A percentile compares a stretch with the other conserved stretches of the same genome.
Conservation (phyloP, 1,140 invertebrate species). For the Ctenoplectra terminalis region DNA sequence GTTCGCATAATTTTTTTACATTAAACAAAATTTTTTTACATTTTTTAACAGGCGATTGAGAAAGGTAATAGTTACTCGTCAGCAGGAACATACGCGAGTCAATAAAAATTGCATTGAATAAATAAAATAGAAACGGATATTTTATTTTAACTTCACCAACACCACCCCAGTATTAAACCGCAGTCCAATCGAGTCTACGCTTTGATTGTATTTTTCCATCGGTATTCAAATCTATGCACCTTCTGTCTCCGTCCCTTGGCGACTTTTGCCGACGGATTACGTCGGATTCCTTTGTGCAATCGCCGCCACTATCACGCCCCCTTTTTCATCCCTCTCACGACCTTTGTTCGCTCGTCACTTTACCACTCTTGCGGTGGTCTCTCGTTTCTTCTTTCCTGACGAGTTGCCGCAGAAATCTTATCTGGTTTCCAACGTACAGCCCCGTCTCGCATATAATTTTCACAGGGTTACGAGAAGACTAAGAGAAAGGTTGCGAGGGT, state of each 20-base stretch:
- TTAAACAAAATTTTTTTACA: too few relatives aligned
- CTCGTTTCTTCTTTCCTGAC: slow-evolving; percentile 33
- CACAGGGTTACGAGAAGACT: neutral
- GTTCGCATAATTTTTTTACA: too few relatives aligned
- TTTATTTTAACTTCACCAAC: too few relatives aligned
- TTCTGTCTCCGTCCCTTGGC: neutral
- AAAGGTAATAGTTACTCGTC: too few relatives aligned
- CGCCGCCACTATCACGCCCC: slow-evolving; percentile 39
- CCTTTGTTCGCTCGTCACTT: slow-evolving; percentile 34
- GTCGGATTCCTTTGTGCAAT: slow-evolving; percentile 69
- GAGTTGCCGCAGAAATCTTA: slow-evolving; percentile 37
- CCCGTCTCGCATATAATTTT: slow-evolving; percentile 45
- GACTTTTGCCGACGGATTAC: slow-evolving; percentile 57
- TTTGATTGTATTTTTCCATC: slow-evolving; percentile 31
- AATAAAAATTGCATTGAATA: too few relatives aligned
- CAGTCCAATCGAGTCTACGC: neutral
- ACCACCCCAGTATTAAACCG: neutral
- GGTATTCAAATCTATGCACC: slow-evolving; percentile 10
- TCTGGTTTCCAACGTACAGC: slow-evolving; percentile 5
- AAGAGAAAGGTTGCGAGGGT: neutral
- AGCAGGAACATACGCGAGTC: too few relatives aligned
- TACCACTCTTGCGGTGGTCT: neutral
- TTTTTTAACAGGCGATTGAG: too few relatives aligned
- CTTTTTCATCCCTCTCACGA: slow-evolving; percentile 4
- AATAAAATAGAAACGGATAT: too few relatives aligned